Evolutionary conservation across 2,888 invertebrate species (phyloP), one percentile per base, ranked within the genome.

Genomic region (Nasonovia ribisnigri): DNA sequence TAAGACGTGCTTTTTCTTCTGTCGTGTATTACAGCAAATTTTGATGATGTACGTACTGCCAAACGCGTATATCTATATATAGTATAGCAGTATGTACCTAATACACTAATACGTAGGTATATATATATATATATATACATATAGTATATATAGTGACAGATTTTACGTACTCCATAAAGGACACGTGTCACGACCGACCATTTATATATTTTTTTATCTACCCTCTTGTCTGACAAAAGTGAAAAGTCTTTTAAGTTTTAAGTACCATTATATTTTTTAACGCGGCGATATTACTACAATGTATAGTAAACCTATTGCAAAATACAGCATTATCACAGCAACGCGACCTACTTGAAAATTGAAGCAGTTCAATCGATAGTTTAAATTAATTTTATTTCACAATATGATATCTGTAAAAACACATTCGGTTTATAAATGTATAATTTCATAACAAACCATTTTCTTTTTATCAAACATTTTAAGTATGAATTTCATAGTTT

Each of bases 341-440:
- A 36, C 16, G 36, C 6, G 16, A 16, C 36, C 3, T 36, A 20
- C 67, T 67, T 67, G 16, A 67, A 67, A 67, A 67, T 67, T 67
- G 16, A 67, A 36, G n/a, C n/a, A 36, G 36, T 67, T 67, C 20
- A 67, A 67, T 67, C n/a, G 6, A 67, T 36, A 36, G 36, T 67
- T 67, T 67, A n/a, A 67, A 60, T 67, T 67, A 67, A 60, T 67
- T 67, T 67, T 67, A 67, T 67, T 67, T 67, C n/a, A n/a, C n/a
- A 67, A 4, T 67, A n/a, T 13, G 13, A 67, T 67, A 3, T 60
- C 29, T 60, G 13, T 13, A 60, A 60, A 60, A n/a, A n/a, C 29
- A 13, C 3, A 29, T 60, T 29, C 11, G 3, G n/a, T n/a, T 60
- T 29, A 29, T 3, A 60, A n/a, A 60, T 60, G n/a, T n/a, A 11